These are phyloP conservation scores for Cephalopholis sonnerati DNA, from an alignment of 2,113 vertebrate species.

Conservation along the genomic window DNA sequence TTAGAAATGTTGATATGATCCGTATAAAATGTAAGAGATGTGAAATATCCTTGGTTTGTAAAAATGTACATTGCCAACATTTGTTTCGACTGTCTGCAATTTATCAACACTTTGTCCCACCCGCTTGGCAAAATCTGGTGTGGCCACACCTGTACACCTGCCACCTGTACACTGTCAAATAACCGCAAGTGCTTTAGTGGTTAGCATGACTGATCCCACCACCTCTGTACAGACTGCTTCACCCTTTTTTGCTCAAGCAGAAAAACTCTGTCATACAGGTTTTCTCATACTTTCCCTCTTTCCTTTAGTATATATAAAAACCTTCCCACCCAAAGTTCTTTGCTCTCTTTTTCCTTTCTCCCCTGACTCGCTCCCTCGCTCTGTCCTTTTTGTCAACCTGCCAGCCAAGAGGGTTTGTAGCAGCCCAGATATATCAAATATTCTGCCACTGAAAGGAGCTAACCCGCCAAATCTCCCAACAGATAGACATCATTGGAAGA, in stretches of 20 bases:
- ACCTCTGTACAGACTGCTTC: background rate
- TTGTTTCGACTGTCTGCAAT: no score
- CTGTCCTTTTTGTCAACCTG: conserved; percentile 29
- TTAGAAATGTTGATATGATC: no score
- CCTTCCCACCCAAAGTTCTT: background rate
- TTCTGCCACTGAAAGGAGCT: background rate
- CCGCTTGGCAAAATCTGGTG: conserved; percentile 4
- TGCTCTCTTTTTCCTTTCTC: background rate
- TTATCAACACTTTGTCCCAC: background rate
- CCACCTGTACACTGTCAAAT: conserved; percentile 21
- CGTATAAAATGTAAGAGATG: no score
- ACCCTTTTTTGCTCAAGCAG: conserved; percentile 24
- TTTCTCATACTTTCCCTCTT: background rate
- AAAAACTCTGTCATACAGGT: conserved; percentile 11
- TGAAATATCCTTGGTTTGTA: no score
- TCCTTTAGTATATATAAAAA: background rate
- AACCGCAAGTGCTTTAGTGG: conserved; percentile 37
- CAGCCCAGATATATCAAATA: conserved; percentile 10
- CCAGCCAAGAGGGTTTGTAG: conserved; percentile 29
- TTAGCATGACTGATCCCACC: conserved; percentile 46
- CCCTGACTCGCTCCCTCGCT: background rate
- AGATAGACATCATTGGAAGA: conserved; percentile 11
- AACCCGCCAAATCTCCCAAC: background rate
- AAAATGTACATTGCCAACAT: no score
- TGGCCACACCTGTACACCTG: background rate